A percentile compares a stretch with the other conserved stretches of the same genome.
Conservation (phyloP, 2,113 vertebrate genomes). For the Polyodon spathula region DNA sequence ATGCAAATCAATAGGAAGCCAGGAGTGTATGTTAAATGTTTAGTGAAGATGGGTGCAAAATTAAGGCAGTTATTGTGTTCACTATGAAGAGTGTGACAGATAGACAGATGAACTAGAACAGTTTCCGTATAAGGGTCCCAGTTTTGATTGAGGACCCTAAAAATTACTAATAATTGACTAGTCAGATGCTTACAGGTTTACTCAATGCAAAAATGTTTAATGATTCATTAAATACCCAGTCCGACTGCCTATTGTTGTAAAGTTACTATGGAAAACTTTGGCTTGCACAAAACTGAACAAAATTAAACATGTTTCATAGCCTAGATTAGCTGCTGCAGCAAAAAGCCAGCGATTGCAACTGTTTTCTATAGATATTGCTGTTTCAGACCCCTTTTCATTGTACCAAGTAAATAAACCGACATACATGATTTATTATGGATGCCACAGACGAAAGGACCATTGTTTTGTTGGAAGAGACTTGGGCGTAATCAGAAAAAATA, state of each 20-base stretch:
- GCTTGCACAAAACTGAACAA: conserved; percentile 40
- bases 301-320: conserved; percentile 39
- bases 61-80: no score
- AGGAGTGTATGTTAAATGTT: no score
- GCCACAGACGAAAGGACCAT: conserved; percentile 40
- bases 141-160: no score
- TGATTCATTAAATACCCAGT: not conserved
- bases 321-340: conserved; percentile 38
- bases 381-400: conserved; percentile 37
- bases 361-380: conserved; percentile 53
- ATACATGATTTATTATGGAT: conserved; percentile 53
- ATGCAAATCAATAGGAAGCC: no score
- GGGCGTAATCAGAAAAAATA: conserved; percentile 27
- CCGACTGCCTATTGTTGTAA: conserved; percentile 12
- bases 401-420: conserved; percentile 46
- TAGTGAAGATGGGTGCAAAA: no score
- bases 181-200: no score
- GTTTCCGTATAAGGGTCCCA: no score
- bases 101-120: no score
- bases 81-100: no score
- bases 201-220: no score
- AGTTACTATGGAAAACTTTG: conserved; percentile 38
- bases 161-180: no score
- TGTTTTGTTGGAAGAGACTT: conserved; percentile 40
- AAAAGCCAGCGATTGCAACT: conserved; percentile 39